phyloP scores from a whole-genome alignment of 2,797 vertebrate genomes.

The Leptodactylus fallax region DNA sequence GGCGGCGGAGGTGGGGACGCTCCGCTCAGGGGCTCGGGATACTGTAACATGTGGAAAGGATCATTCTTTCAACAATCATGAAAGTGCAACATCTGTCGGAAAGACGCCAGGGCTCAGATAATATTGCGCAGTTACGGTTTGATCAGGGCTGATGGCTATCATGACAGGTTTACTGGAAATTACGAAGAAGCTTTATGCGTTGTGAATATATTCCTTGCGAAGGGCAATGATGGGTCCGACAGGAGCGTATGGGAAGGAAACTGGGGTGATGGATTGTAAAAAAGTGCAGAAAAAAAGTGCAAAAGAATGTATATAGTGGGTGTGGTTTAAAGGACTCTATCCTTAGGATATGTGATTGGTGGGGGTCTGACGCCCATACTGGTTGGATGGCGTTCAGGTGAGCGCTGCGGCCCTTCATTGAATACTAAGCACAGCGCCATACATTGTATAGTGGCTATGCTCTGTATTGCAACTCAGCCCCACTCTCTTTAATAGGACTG shows the following conservation, averaged over 20 bases:
- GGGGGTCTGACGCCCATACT: no score
- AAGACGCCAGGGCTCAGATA: slow-evolving; percentile 26
- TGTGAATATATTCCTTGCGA: background rate
- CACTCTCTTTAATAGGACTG: no score
- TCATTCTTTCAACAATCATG: slow-evolving; percentile 25
- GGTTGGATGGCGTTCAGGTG: no score
- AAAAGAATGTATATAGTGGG: background rate
- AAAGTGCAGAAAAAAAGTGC: no score
- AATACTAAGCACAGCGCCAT: no score
- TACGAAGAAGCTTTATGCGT: background rate
- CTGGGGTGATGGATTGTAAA: no score
- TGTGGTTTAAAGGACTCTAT: background rate
- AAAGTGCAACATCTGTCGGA: slow-evolving; percentile 39
- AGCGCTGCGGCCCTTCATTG: no score
- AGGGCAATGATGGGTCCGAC: background rate
- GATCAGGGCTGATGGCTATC: slow-evolving; percentile 28
- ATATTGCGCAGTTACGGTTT: slow-evolving; percentile 20
- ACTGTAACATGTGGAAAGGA: slow-evolving; percentile 40
- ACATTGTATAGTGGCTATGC: no score
- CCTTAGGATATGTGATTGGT: no score
- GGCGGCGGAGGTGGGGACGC: slow-evolving; percentile 24
- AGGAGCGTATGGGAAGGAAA: no score
- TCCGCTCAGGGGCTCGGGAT: background rate
- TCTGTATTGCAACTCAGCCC: no score
- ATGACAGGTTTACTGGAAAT: slow-evolving; percentile 51